A percentile compares a stretch with the other conserved stretches of the same genome.
Conservation (phyloP, 2,113 vertebrate species). For the Strigops habroptila region DNA sequence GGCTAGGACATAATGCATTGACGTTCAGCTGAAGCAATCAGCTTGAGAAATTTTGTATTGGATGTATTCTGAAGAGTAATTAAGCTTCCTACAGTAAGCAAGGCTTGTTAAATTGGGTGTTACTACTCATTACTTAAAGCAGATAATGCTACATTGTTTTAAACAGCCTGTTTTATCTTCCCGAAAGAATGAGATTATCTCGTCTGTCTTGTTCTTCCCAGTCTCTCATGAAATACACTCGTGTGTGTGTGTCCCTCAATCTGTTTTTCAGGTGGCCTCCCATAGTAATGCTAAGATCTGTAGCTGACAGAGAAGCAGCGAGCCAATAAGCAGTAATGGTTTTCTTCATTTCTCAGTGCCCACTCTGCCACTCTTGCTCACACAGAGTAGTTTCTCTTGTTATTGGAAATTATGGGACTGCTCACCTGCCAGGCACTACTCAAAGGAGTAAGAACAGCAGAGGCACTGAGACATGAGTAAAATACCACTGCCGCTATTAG, state of each 20-base stretch:
- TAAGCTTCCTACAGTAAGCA: constrained; percentile 42
- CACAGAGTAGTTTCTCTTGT: neutral
- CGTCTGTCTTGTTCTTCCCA: neutral
- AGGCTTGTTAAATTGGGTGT: constrained; percentile 37
- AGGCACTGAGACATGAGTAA: neutral
- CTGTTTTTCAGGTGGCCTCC: neutral
- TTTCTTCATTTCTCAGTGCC: neutral
- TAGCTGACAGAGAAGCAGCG: neutral
- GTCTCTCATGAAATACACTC: neutral
- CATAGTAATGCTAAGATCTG: neutral
- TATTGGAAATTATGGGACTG: neutral
- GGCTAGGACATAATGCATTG: neutral
- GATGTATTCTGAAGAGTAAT: constrained; percentile 43
- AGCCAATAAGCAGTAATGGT: neutral
- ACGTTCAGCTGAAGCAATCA: constrained; percentile 20
- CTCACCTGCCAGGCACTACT: neutral
- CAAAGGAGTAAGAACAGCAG: neutral
- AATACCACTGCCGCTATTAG: fast-evolving
- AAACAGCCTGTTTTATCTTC: constrained; percentile 25
- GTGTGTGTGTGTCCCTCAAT: neutral
- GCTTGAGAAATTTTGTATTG: constrained; percentile 21
- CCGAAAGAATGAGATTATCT: constrained; percentile 32
- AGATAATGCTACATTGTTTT: constrained; percentile 26
- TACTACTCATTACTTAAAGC: constrained; percentile 7
- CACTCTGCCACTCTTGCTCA: neutral